Evolutionary conservation across 2,888 invertebrate genomes (phyloP), one percentile per base, ranked within the genome.

Genomic region (Atrina japonica): DNA sequence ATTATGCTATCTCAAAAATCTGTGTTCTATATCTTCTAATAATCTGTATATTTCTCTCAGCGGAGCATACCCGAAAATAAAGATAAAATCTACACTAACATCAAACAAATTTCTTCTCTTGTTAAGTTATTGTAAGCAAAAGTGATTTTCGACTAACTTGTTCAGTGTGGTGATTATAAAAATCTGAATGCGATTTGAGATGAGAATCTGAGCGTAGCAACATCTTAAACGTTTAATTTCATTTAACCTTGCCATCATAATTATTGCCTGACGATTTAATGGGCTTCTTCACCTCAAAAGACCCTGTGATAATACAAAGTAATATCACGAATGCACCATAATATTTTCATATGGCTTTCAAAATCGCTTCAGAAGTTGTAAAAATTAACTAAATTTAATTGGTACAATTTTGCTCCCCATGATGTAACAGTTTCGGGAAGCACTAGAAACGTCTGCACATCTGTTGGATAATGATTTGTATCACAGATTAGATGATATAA

Each of bases 221-320:
- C 49, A 61, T 47, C 49, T 49, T 49, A 61, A 61, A 61, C 61
- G 61, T 61, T 61, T 61, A 61, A 61, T 61, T 49, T 61, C 61
- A 49, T 47, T 61, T 61, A 56, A 56, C 56, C 40, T 40, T n/a
- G 18, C 21, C 35, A 35, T 35, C 35, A 35, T 35, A 35, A 35
- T 35, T 35, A 35, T 35, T 35, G 35, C 35, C 35, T 35, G 35
- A 35, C 35, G 35, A 35, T 35, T 35, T 35, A 35, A 35, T 35
- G 35, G 35, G 35, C 5, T 35, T 35, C 35, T 35, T 35, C 35
- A 35, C 35, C 35, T 11, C 35, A 35, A 35, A 35, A 35, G 35
- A 35, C 35, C 35, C 35, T 35, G 35, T 35, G 5, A 35, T 35
- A 7, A 35, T 35, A 35, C 35, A 35, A 35, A 35, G 35, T 35